Evolutionary conservation across 1,140 invertebrate species (phyloP).

Genomic region (Calephelis virginiensis): DNA sequence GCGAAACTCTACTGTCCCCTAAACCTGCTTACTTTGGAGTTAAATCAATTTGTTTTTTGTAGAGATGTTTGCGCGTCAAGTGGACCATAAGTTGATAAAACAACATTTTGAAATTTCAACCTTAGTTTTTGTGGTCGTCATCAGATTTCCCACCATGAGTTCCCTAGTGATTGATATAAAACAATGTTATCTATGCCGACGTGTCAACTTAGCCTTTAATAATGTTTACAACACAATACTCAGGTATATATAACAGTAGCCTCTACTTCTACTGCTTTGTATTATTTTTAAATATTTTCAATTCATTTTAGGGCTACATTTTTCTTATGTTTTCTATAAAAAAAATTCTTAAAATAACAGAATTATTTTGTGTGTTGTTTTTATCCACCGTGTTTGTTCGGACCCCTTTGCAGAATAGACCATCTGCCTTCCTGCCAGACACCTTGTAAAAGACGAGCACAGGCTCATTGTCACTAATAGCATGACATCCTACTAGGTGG

Average conservation of each 20-base stretch:
- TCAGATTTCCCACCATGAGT: slow-evolving; percentile 52
- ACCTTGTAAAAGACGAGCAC: too few species aligned
- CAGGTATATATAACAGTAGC: slow-evolving; percentile 4
- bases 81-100: slow-evolving; percentile 51
- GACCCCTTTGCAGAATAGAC: too few species aligned
- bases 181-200: slow-evolving; percentile 52
- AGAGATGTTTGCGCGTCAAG: neutral
- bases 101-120: slow-evolving; percentile 33
- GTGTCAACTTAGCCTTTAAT: slow-evolving; percentile 39
- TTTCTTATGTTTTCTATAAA: too few species aligned
- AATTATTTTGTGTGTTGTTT: too few species aligned
- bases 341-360: too few species aligned
- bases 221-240: slow-evolving; percentile 17
- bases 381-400: too few species aligned
- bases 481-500: too few species aligned
- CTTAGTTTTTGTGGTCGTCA: slow-evolving; percentile 49
- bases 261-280: slow-evolving; percentile 2
- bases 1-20: neutral
- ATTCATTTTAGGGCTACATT: too few species aligned
- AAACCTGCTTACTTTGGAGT: neutral
- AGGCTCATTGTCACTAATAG: too few species aligned
- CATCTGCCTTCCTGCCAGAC: too few species aligned
- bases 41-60: neutral
- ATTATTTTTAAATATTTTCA: too few species aligned
- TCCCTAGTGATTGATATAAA: slow-evolving; percentile 53